These are phyloP conservation scores for Erebia epiphron DNA, from an alignment of 2,888 invertebrate species.

Conservation along the genomic window DNA sequence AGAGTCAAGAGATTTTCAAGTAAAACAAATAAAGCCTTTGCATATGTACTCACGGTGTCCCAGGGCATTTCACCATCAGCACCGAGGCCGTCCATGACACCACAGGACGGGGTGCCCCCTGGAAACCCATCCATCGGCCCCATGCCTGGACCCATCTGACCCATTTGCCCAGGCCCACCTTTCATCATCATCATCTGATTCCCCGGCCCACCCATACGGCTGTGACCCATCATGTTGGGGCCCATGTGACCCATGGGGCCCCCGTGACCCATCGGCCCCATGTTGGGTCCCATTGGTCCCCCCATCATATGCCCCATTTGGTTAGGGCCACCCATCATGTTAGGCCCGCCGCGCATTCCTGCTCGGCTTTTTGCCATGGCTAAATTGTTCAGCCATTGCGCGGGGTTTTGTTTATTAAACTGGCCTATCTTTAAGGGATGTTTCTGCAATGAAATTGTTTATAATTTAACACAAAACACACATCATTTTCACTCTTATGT, in stretches of 20 bases:
- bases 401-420: conserved; percentile 91
- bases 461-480: conserved; percentile 2
- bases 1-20: neutral
- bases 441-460: conserved; percentile 84
- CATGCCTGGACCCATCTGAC: conserved; percentile 75
- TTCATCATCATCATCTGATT: conserved; percentile 82
- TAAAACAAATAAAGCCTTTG: conserved; percentile 3
- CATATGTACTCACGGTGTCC: conserved; percentile 75
- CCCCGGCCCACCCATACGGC: conserved; percentile 72
- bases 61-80: conserved; percentile 84
- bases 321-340: conserved; percentile 79
- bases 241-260: conserved; percentile 76
- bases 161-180: conserved; percentile 74
- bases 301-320: conserved; percentile 80
- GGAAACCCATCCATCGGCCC: conserved; percentile 82
- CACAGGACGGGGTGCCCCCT: conserved; percentile 82
- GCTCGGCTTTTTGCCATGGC: conserved; percentile 89
- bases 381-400: conserved; percentile 90
- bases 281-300: conserved; percentile 76
- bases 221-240: conserved; percentile 78
- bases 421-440: conserved; percentile 95
- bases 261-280: conserved; percentile 75
- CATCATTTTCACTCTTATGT: neutral
- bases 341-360: conserved; percentile 81
- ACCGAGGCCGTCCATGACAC: conserved; percentile 84